phyloP scores from a whole-genome alignment of 1,140 invertebrate species.

The Drosophila fuyamai region DNA sequence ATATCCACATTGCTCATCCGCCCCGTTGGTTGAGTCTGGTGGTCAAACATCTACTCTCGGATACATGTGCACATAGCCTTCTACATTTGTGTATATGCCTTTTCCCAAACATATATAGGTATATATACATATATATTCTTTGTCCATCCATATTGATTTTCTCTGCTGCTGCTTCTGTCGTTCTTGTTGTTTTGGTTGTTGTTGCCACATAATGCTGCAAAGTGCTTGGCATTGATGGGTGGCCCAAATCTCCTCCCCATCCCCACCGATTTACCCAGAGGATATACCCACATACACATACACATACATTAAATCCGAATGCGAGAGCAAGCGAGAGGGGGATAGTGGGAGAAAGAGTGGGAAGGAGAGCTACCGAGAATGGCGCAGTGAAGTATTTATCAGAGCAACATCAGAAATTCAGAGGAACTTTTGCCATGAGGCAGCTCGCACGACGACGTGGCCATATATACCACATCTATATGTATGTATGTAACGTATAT shows the following conservation, averaged over 20 bases:
- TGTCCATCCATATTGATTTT: constrained; percentile 78
- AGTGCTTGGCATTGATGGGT: constrained; percentile 45
- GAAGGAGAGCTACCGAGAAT: constrained; percentile 19
- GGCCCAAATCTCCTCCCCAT: constrained; percentile 1
- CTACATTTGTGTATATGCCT: constrained; percentile 1
- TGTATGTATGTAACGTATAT: constrained; percentile 4
- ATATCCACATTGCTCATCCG: constrained; percentile 3
- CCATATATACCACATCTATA: constrained; percentile 43
- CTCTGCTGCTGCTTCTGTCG: constrained; percentile 51
- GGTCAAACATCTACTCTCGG: not conserved
- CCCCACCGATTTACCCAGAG: constrained; percentile 7
- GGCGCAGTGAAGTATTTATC: constrained; percentile 78
- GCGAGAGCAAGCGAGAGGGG: not conserved
- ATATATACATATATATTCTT: constrained; percentile 28
- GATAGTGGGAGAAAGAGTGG: not conserved
- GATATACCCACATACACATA: constrained; percentile 26
- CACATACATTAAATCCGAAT: not conserved
- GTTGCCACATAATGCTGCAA: constrained; percentile 67
- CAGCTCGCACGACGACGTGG: constrained; percentile 37
- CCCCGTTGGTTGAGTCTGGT: constrained; percentile 22
- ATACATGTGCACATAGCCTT: constrained; percentile 3
- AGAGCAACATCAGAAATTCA: constrained; percentile 84
- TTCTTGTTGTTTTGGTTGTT: constrained; percentile 24
- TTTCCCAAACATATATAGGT: constrained; percentile 1
- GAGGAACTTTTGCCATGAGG: constrained; percentile 67